Base-by-base conservation (phyloP, 2,113 vertebrate species). In the Gopherus evgoodei region DNA sequence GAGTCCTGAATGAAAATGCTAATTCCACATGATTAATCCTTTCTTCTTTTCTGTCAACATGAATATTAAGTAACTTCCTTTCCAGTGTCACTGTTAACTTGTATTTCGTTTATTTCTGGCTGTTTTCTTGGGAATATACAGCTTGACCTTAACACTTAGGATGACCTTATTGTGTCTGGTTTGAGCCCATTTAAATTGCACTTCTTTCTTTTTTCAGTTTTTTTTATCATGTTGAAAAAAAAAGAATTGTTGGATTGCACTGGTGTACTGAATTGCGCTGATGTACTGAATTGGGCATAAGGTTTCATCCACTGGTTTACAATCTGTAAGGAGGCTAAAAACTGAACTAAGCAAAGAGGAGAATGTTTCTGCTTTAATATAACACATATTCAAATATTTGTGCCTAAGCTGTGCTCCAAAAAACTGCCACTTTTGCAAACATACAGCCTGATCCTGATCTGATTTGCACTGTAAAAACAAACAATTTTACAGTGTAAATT, bases 11-110 rank as follows among this genome's bases (percentile, higher is more conserved):
- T 97, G 97, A 97, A 98, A 98, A 97, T 97, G 96, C 96, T 97
- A 98, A 98, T 98, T 98, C 97, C 93, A 89, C 89, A 89, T 98
- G 98, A 99, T 99, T 98, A 98, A 98, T 99, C 97, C 95, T 97
- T 98, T 97, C 97, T 98, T 98, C 96, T 97, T 96, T 97, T 97
- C 98, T 98, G 97, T 98, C 98, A 97, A 91, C 97, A 97, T 98
- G 98, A 98, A 99, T 98, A 98, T 98, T 98, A 97, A 98, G 95
- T 97, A 97, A 97, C 97, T 97, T 98, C 96, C 93, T 97, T 97
- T 97, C 92, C 89, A 87, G 96, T 97, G 96, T 97, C 96, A 98
- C 92, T 97, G 90, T 97, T 95, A 97, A 97, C 96, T 98, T 97
- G 94, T 97, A 96, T 54, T 84, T 92, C 57, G 84, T 97, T 96